Conservation (phyloP, 2,113 vertebrate species). For the Rhinogobius similis region DNA sequence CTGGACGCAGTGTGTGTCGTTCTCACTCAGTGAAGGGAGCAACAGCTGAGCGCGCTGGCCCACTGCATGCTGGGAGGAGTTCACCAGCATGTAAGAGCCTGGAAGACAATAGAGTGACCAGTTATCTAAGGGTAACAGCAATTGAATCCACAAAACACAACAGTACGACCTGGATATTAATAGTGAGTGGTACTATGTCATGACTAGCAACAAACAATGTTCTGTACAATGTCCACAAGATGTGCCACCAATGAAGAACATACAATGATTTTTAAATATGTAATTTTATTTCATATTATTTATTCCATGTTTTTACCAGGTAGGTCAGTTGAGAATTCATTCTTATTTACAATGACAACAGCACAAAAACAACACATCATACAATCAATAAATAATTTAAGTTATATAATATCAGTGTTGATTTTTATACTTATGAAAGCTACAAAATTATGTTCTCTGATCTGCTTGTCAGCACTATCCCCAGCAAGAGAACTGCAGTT, state of each 20-base stretch:
- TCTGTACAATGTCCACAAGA: background rate
- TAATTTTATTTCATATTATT: too few relatives aligned
- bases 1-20: conserved; percentile 97
- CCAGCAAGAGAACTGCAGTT: too few relatives aligned
- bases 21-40: conserved; percentile 92
- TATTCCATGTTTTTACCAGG: too few relatives aligned
- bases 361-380: too few relatives aligned
- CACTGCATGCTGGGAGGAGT: conserved; percentile 88
- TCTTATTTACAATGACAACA: too few relatives aligned
- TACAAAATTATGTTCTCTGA: too few relatives aligned
- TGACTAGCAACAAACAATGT: background rate
- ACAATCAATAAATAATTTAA: too few relatives aligned
- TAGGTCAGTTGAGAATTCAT: too few relatives aligned
- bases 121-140: background rate
- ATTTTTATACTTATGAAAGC: too few relatives aligned
- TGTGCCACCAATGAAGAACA: background rate
- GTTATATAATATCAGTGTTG: too few relatives aligned
- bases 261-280: too few relatives aligned
- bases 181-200: background rate
- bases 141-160: background rate
- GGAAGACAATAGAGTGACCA: conserved; percentile 25
- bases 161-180: background rate
- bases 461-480: too few relatives aligned
- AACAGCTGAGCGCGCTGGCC: conserved; percentile 91
- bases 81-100: conserved; percentile 97